Conservation (phyloP, 92 coral and sea anemone species). For the Palythoa caribaeorum region DNA sequence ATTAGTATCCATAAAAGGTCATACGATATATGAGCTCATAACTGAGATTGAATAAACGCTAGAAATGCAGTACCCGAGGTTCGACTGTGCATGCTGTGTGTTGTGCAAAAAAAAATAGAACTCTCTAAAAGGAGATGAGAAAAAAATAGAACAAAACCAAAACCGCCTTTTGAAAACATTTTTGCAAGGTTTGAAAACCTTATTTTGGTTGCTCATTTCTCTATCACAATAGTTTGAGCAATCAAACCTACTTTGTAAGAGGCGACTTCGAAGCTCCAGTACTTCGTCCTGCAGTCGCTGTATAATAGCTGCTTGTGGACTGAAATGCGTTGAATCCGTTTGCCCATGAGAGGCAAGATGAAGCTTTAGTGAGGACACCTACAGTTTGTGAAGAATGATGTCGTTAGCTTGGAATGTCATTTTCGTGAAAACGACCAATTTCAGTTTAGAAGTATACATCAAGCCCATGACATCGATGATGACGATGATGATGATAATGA, state of each 20-base stretch:
- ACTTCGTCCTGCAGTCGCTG: constrained; percentile 80
- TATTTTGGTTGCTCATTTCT: background rate
- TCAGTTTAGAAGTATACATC: background rate
- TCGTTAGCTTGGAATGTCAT: background rate
- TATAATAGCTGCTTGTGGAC: constrained; percentile 77
- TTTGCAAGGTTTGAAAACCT: background rate
- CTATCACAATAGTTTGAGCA: too few relatives aligned
- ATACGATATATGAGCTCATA: too few relatives aligned
- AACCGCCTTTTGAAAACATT: too few relatives aligned
- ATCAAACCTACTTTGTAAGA: constrained; percentile 47
- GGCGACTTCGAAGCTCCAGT: constrained; percentile 64
- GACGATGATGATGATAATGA: background rate
- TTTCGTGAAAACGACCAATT: background rate
- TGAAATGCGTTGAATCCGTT: constrained; percentile 60
- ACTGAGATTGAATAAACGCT: too few relatives aligned
- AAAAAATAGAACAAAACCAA: too few relatives aligned
- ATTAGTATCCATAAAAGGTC: too few relatives aligned
- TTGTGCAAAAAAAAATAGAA: too few relatives aligned
- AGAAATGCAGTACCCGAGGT: too few relatives aligned
- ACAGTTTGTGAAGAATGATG: background rate
- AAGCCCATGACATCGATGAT: background rate
- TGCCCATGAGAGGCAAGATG: constrained; percentile 93
- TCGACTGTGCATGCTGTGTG: too few relatives aligned
- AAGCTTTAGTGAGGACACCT: constrained; percentile 82
- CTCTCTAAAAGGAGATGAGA: too few relatives aligned